Base-by-base conservation (phyloP, 2,113 vertebrate genomes). In the Thunnus thynnus region DNA sequence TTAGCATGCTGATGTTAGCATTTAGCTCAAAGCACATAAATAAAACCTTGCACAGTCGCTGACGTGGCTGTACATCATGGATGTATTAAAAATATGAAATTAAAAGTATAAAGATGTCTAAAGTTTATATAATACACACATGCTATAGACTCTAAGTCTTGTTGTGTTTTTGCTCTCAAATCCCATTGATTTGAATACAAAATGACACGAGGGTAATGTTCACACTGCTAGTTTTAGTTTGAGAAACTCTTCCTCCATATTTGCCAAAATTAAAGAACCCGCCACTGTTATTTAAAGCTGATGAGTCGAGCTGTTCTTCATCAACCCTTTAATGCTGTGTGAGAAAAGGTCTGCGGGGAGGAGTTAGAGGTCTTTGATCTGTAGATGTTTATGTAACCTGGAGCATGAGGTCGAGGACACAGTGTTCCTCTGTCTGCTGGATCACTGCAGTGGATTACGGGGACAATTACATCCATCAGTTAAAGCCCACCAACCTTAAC, bases 331-430 rank as follows among this genome's bases (percentile, higher is more conserved):
- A 66, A 71, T 41, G 11, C 44, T 30, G 58, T 48, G 62, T 71
- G 52, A 73, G 54, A 68, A 89, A 30, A 60, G 10, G 17, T n/a
- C 55, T 57, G 60, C 57, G 2, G 61, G 55, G 73, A 55, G 75
- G 70, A 71, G 57, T 17, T 25, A 52, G 11, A 14, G 27, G 48
- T 69, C 52, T 80, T 47, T 86, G 68, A 68, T 85, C 65, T 70
- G 27, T 69, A 44, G 20, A 62, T 73, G 68, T 69, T 85, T 90
- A 82, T 76, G 61, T 78, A 81, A 75, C 64, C 51, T 67, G 2
- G 47, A 20, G 78, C 62, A 69, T 61, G 36, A 55, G 18, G 55
- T 55, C 3, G 11, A 84, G 76, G 70, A 87, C 80, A 75, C 17
- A 54, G 7, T 74, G 84, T 88, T 83, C 85, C 46, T 51, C 51